Base-by-base conservation (phyloP, 2,113 vertebrate species). In the Nannospalax galili region DNA sequence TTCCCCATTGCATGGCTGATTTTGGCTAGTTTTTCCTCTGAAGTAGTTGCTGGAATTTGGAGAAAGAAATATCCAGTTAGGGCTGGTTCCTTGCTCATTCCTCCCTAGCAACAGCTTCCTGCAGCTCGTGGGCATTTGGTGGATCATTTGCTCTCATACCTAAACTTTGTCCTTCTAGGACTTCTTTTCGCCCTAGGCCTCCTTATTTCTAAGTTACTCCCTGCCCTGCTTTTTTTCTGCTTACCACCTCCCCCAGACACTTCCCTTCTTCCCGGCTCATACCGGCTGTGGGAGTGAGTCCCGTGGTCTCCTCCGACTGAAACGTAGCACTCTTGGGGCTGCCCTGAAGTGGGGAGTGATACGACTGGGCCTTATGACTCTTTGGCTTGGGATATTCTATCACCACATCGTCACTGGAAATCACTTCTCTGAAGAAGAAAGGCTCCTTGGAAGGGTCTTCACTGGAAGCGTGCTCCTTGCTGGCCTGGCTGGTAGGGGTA, bases 11-110 rank as follows among this genome's bases (percentile, higher is more conserved):
- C 40, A 60, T 70, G 80, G 26, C 6, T 2, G 1, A 74, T 1
- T 5, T 90, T 69, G 32, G 4, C 4, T 30, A 92, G 60, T 48
- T 90, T 94, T 82, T 19, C 48, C 75, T 96, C 93, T 37, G 58
- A 56, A 40, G 42, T 92, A 69, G 70, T 90, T 79, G 84, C 95
- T 93, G 67, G 80, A 82, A 45, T 64, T 58, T 12, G 30, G 40
- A n/a, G 62, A 82, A 4, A 93, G 91, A 95, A 93, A 92, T 56
- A 56, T 65, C 10, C 45, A 37, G 74, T 80, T 79, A 65, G 74
- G 28, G 58, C 4, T 48, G 45, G 35, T 45, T 35, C 16, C 16
- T 10, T 56, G 35, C 28, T 26, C 26, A 17, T 6, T 5, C 12
- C 16, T 8, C 15, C 7, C n/a, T 20, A 30, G 28, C 16, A 12